These are phyloP conservation scores for Mycogona germanica DNA, from an alignment of 2,888 invertebrate species.

Conservation along the genomic window DNA sequence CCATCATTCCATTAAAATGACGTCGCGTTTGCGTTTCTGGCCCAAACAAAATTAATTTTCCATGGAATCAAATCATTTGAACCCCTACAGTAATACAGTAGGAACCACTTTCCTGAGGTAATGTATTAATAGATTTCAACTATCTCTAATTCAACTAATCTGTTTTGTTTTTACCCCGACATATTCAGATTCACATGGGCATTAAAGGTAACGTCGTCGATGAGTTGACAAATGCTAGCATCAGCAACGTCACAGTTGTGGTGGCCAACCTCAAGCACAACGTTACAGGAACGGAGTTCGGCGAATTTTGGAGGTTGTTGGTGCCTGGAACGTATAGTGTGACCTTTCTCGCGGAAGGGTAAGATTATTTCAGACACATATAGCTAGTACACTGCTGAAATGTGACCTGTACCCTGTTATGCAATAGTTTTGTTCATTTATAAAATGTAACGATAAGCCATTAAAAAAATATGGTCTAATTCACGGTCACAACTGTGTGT, in stretches of 20 bases:
- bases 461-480: too few relatives aligned
- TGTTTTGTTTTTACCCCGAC: too few relatives aligned
- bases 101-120: neutral
- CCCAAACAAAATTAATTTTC: too few relatives aligned
- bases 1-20: too few relatives aligned
- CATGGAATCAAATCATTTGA: too few relatives aligned
- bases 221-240: conserved; percentile 44
- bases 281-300: conserved; percentile 60
- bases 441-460: too few relatives aligned
- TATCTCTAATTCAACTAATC: conserved; percentile 6
- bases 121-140: neutral
- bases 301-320: conserved; percentile 90
- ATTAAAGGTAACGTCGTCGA: conserved; percentile 47
- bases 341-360: conserved; percentile 60
- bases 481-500: too few relatives aligned
- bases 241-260: conserved; percentile 59
- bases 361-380: too few relatives aligned
- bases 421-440: too few relatives aligned
- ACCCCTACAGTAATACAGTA: neutral
- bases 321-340: conserved; percentile 74
- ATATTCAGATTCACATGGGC: conserved; percentile 37
- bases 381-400: too few relatives aligned
- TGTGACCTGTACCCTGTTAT: too few relatives aligned
- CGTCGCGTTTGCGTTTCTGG: too few relatives aligned
- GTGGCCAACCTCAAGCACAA: conserved; percentile 68